Percentiles rank a stretch among this genome's conserved stretches.
phyloP scores from a whole-genome alignment of 1,140 invertebrate genomes.

The Diorhabda carinulata region DNA sequence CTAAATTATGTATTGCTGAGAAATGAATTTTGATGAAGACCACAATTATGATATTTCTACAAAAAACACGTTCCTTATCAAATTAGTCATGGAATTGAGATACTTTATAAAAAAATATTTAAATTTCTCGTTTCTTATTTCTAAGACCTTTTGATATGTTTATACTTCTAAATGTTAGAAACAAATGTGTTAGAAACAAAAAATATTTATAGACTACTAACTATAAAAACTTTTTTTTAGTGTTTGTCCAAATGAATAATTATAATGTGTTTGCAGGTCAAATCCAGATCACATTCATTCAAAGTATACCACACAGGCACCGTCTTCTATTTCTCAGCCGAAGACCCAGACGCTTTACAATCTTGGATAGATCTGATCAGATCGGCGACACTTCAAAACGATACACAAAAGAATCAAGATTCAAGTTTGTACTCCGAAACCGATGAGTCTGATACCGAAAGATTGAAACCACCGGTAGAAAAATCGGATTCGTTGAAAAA shows the following conservation, averaged over 20 bases:
- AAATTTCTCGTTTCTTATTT: not conserved
- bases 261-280: constrained; percentile 33
- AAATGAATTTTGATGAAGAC: not conserved
- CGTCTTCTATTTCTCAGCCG: constrained; percentile 86
- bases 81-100: not conserved
- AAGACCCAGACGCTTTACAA: constrained; percentile 68
- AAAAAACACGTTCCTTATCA: not conserved
- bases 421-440: constrained; percentile 73
- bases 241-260: too few species aligned
- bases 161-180: too few species aligned
- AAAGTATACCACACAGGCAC: constrained; percentile 87
- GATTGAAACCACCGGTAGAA: constrained; percentile 41
- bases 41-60: not conserved
- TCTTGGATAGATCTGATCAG: constrained; percentile 71
- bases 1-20: too few species aligned
- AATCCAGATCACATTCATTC: constrained; percentile 61
- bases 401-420: constrained; percentile 43
- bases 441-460: constrained; percentile 69
- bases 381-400: constrained; percentile 60
- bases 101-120: not conserved
- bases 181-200: too few species aligned
- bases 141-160: too few species aligned
- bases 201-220: too few species aligned
- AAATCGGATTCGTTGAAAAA: constrained; percentile 46
- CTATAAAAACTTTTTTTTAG: too few species aligned